Conservation (phyloP, 2,888 invertebrate species). For the Strigamia transsilvanica region DNA sequence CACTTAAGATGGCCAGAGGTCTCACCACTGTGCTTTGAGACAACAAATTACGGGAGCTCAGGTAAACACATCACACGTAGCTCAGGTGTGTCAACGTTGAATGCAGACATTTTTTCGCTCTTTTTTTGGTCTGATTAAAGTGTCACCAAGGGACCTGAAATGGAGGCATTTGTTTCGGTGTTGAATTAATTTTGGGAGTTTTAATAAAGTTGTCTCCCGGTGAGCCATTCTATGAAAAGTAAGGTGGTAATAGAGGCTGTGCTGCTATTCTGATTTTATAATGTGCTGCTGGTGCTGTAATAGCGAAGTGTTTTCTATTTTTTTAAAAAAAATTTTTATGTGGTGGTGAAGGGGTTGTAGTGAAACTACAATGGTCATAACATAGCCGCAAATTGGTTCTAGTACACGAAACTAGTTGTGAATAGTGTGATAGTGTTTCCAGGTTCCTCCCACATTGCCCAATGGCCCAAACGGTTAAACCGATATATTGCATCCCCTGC, state of each 20-base stretch:
- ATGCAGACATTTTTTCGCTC: neutral
- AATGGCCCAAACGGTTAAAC: neutral
- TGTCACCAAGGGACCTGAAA: conserved; percentile 7
- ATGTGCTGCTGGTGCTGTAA: neutral
- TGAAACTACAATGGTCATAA: neutral
- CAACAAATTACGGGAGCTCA: conserved; percentile 31
- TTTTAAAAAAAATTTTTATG: neutral
- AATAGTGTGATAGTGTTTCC: neutral
- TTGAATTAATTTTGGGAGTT: conserved; percentile 31
- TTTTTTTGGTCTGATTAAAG: conserved; percentile 13
- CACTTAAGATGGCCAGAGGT: conserved; percentile 34
- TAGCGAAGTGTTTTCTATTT: no score
- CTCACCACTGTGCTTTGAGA: conserved; percentile 26
- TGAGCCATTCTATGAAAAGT: neutral
- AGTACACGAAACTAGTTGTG: neutral
- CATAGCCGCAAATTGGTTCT: neutral
- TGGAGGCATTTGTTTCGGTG: neutral
- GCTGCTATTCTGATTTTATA: neutral
- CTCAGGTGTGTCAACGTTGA: conserved; percentile 26
- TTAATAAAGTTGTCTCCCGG: conserved; percentile 21
- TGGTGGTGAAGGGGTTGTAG: neutral
- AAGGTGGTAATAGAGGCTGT: neutral
- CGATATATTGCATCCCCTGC: neutral
- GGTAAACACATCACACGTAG: conserved; percentile 22
- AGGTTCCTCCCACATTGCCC: neutral